A percentile compares a stretch with the other conserved stretches of the same genome.
Evolutionary conservation across 1,140 invertebrate species (phyloP).

Genomic region (Physella acuta): DNA sequence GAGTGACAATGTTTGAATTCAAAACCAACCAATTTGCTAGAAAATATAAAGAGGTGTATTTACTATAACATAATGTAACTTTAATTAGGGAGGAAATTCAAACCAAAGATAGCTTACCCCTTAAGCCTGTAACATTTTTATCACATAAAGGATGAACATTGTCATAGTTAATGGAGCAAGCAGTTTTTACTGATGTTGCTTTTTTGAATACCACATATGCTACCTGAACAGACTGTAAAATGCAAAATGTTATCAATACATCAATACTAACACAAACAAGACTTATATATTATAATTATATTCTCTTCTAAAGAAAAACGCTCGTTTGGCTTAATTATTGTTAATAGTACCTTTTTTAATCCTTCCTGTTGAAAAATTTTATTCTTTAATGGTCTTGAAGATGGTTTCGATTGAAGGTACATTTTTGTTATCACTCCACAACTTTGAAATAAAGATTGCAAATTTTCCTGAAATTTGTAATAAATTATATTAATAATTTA

Average conservation of each 20-base stretch:
- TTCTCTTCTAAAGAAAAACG: neutral
- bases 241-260: neutral
- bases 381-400: neutral
- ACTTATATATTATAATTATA: neutral
- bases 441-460: neutral
- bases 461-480: slow-evolving; percentile 14
- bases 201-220: slow-evolving; percentile 23
- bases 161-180: neutral
- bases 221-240: slow-evolving; percentile 14
- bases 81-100: too few species aligned
- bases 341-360: neutral
- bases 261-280: neutral
- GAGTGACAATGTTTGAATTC: too few species aligned
- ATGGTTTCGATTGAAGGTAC: slow-evolving; percentile 10
- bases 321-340: neutral
- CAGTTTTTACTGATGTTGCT: slow-evolving; percentile 6
- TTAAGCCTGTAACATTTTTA: slow-evolving; percentile 1
- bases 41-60: too few species aligned
- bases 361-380: neutral
- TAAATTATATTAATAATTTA: too few species aligned
- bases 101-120: slow-evolving; percentile 6
- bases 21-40: too few species aligned
- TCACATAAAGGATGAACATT: slow-evolving; percentile 3
- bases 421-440: slow-evolving; percentile 15
- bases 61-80: too few species aligned